These are phyloP conservation scores for Gallinago nigripennis DNA, from an alignment of 2,797 vertebrate genomes.

Conservation along the genomic window DNA sequence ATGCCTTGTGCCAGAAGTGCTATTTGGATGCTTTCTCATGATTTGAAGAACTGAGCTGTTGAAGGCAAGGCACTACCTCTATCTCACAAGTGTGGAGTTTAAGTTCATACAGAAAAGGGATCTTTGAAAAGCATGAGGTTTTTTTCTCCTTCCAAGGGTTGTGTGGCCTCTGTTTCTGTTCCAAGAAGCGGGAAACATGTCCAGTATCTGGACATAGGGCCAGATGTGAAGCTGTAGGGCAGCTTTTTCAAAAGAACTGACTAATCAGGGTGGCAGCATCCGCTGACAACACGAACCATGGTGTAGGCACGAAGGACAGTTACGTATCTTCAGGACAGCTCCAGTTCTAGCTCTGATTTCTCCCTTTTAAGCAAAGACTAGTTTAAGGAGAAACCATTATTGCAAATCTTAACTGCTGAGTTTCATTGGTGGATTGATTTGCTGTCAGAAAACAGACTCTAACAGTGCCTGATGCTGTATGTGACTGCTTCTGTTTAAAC, in stretches of 20 bases:
- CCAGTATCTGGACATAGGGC: background rate
- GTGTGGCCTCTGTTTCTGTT: background rate
- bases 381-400: background rate
- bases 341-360: background rate
- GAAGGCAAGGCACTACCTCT: background rate
- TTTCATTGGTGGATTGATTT: background rate
- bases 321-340: background rate
- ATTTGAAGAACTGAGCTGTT: background rate
- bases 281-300: background rate
- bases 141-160: background rate
- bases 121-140: fast-evolving
- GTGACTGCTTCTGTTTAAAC: conserved; percentile 45
- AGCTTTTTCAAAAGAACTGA: background rate
- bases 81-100: background rate
- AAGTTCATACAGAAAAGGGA: background rate
- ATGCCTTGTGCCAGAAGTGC: background rate
- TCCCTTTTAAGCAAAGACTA: background rate
- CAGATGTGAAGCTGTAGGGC: background rate
- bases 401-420: background rate
- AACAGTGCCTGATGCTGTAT: background rate
- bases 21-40: background rate
- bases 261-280: background rate
- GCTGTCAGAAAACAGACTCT: background rate
- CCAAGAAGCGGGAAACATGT: background rate
- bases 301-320: background rate